Evolutionary conservation across 35 echinoderm and acorn worm species (phyloP).

Genomic region (Strongylocentrotus purpuratus): DNA sequence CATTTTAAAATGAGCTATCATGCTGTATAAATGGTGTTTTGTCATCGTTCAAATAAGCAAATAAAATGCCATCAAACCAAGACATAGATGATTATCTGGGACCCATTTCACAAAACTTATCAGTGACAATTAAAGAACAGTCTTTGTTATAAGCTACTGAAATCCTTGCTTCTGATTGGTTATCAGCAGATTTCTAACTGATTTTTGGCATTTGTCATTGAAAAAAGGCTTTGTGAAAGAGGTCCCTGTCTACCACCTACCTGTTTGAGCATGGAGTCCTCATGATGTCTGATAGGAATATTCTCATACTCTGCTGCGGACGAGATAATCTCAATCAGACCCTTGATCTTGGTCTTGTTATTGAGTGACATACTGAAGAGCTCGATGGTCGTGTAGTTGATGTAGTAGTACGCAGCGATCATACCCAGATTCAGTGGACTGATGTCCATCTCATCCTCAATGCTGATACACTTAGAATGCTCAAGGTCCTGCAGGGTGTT

Average conservation of each 20-base stretch:
- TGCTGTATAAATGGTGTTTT: too few relatives aligned
- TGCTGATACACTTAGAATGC: constrained; percentile 97
- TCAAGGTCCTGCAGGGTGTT: constrained; percentile 97
- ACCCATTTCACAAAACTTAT: too few relatives aligned
- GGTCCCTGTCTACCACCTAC: constrained; percentile 41
- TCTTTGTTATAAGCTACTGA: too few relatives aligned
- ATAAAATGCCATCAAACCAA: too few relatives aligned
- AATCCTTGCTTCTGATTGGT: too few relatives aligned
- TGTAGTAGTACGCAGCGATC: constrained; percentile 99
- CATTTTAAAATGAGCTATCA: too few relatives aligned
- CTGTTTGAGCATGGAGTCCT: constrained; percentile 95
- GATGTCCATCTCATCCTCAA: constrained; percentile 98
- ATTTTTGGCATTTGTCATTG: too few relatives aligned
- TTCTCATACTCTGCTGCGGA: constrained; percentile 97
- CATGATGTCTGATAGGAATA: constrained; percentile 97
- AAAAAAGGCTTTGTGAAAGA: too few relatives aligned
- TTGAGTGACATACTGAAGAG: constrained; percentile 98
- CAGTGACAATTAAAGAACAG: too few relatives aligned
- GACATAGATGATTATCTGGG: too few relatives aligned
- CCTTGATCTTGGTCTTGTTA: constrained; percentile 98
- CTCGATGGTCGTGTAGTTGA: constrained; percentile 99
- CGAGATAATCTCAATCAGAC: constrained; percentile 97
- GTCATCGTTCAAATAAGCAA: too few relatives aligned
- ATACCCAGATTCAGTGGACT: constrained; percentile 95
- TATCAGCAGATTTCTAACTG: too few relatives aligned